Conservation (phyloP, 2,888 invertebrate genomes). For the Drosophila cracens region DNA sequence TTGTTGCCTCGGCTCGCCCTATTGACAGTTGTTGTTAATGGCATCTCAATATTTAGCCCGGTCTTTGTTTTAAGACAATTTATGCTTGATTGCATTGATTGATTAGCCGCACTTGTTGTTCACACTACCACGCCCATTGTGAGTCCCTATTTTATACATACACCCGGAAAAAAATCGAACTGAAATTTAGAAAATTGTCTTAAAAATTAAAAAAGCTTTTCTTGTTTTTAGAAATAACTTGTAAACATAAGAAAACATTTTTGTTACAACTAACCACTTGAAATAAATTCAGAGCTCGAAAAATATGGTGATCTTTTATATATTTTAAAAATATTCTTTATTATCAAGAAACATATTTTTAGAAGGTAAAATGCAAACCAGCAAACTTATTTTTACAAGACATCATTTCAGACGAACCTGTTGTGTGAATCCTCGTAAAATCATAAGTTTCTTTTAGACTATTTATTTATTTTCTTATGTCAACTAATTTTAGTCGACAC, state of each 20-base stretch:
- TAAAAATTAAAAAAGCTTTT: neutral
- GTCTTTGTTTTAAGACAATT: slow-evolving; percentile 79
- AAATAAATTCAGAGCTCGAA: neutral
- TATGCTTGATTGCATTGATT: slow-evolving; percentile 81
- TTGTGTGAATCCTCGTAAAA: neutral
- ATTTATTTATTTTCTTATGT: neutral
- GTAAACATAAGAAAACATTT: neutral
- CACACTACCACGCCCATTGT: slow-evolving; percentile 9
- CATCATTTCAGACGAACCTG: too few relatives aligned
- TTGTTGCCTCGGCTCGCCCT: slow-evolving; percentile 39
- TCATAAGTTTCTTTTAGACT: neutral
- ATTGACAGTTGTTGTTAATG: slow-evolving; percentile 75
- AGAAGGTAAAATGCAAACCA: neutral
- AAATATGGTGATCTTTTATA: neutral
- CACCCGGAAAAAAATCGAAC: neutral
- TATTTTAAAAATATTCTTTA: neutral
- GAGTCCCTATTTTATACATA: neutral
- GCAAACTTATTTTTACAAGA: neutral
- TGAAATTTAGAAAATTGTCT: neutral
- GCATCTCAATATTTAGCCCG: slow-evolving; percentile 74
- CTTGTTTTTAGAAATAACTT: neutral
- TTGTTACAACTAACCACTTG: neutral
- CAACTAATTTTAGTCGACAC: neutral
- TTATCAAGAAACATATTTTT: neutral
- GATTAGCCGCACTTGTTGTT: slow-evolving; percentile 76